Evolutionary conservation across 2,888 invertebrate genomes (phyloP).

Genomic region (Drosophila paucipuncta): DNA sequence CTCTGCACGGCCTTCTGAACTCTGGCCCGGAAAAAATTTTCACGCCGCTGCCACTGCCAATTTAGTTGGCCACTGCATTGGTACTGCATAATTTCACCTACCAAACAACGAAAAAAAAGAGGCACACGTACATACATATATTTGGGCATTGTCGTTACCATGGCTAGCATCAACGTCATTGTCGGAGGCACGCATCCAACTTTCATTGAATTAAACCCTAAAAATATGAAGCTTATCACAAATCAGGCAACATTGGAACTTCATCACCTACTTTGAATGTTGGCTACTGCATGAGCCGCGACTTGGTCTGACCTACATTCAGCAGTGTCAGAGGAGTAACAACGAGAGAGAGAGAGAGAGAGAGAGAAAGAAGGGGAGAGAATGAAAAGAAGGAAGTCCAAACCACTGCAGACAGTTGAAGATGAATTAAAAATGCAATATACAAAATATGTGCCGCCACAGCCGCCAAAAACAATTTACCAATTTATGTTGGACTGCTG

Average conservation of each 20-base stretch:
- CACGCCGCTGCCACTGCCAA: constrained; percentile 65
- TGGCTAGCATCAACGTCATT: constrained; percentile 16
- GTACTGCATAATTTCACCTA: constrained; percentile 74
- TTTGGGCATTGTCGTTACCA: constrained; percentile 54
- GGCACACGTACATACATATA: neutral
- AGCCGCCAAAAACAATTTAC: constrained; percentile 83
- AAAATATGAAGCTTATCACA: constrained; percentile 83
- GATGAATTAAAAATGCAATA: constrained; percentile 77
- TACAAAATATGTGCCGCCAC: constrained; percentile 71
- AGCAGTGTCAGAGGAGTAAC: neutral
- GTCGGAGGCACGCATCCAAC: constrained; percentile 63
- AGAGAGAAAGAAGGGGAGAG: neutral
- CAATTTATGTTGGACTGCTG: constrained; percentile 81
- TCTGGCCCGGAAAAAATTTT: constrained; percentile 73
- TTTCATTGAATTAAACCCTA: constrained; percentile 81
- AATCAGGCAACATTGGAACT: constrained; percentile 80
- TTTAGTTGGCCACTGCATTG: constrained; percentile 29
- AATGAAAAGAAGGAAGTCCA: constrained; percentile 6
- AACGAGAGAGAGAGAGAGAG: neutral
- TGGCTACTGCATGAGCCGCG: constrained; percentile 75
- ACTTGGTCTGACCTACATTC: constrained; percentile 70
- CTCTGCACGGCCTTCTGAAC: constrained; percentile 63
- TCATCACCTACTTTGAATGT: constrained; percentile 83
- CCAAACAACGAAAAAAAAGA: constrained; percentile 36
- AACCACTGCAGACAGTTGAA: constrained; percentile 47